A percentile compares a stretch with the other conserved stretches of the same genome.
phyloP scores from a whole-genome alignment of 2,888 invertebrate species.

The Mythimna loreyi region DNA sequence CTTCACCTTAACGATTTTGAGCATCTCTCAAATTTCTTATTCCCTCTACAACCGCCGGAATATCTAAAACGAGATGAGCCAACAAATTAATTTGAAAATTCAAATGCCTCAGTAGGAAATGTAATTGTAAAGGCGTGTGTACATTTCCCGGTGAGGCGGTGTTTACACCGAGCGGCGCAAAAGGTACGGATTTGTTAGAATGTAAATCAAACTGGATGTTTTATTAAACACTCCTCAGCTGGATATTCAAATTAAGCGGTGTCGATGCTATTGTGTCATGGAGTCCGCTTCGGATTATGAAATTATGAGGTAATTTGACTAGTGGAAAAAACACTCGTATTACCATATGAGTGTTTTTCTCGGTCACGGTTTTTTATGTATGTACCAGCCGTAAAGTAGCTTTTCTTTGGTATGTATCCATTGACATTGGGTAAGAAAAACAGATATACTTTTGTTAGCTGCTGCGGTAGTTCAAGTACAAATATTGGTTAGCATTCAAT shows the following conservation, averaged over 20 bases:
- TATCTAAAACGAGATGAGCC: slow-evolving; percentile 62
- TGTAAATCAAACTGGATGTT: slow-evolving; percentile 90
- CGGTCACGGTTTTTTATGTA: too few relatives aligned
- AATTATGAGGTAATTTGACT: not conserved
- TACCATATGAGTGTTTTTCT: too few relatives aligned
- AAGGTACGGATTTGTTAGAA: slow-evolving; percentile 88
- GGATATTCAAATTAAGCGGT: slow-evolving; percentile 90
- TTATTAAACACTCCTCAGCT: slow-evolving; percentile 89
- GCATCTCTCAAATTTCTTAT: slow-evolving; percentile 23
- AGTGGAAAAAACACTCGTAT: not conserved
- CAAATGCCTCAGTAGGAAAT: slow-evolving; percentile 72
- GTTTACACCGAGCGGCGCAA: slow-evolving; percentile 87
- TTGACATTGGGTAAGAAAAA: too few relatives aligned
- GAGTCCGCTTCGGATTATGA: slow-evolving; percentile 64
- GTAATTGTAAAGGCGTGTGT: slow-evolving; percentile 70
- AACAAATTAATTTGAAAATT: slow-evolving; percentile 75
- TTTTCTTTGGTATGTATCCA: too few relatives aligned
- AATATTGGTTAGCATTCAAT: too few relatives aligned
- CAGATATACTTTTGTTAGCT: too few relatives aligned
- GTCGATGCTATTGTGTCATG: slow-evolving; percentile 71
- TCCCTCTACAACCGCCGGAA: slow-evolving; percentile 37
- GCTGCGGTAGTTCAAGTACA: too few relatives aligned
- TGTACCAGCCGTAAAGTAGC: too few relatives aligned
- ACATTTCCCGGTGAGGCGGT: slow-evolving; percentile 78
- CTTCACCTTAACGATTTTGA: not conserved